These are phyloP conservation scores for Oenanthe melanoleuca DNA, from an alignment of 2,113 vertebrate genomes.

Conservation along the genomic window DNA sequence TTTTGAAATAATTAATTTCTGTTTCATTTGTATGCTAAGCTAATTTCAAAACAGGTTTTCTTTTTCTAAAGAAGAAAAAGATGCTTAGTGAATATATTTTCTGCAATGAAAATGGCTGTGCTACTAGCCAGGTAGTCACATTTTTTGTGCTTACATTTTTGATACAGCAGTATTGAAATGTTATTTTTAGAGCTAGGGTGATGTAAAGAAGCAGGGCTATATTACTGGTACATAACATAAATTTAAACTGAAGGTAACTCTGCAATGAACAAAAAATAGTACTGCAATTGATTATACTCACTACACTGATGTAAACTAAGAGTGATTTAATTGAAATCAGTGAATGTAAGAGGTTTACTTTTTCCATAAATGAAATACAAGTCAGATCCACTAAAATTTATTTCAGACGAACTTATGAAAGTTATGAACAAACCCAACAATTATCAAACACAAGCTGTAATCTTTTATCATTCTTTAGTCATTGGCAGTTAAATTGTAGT, in stretches of 20 bases:
- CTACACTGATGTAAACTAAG: neutral
- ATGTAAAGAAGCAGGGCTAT: neutral
- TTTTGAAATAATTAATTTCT: neutral
- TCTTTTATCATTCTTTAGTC: neutral
- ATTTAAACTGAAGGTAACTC: neutral
- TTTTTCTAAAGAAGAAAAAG: neutral
- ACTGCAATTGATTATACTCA: rapidly evolving
- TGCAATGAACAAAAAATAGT: neutral
- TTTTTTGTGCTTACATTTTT: neutral
- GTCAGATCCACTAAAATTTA: neutral
- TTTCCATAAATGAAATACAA: neutral
- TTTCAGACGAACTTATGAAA: neutral
- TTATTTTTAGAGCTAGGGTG: neutral
- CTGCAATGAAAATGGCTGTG: neutral
- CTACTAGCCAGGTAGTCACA: neutral
- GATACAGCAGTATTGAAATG: neutral
- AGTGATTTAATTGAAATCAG: neutral
- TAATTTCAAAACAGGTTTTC: neutral
- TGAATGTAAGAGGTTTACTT: neutral
- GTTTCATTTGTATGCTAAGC: neutral
- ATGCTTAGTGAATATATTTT: neutral
- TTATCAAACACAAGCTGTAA: neutral
- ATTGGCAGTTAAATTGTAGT: neutral
- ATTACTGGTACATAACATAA: rapidly evolving
- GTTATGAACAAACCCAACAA: neutral